Base-by-base conservation (phyloP, 2,113 vertebrate species). In the Nasalis larvatus region DNA sequence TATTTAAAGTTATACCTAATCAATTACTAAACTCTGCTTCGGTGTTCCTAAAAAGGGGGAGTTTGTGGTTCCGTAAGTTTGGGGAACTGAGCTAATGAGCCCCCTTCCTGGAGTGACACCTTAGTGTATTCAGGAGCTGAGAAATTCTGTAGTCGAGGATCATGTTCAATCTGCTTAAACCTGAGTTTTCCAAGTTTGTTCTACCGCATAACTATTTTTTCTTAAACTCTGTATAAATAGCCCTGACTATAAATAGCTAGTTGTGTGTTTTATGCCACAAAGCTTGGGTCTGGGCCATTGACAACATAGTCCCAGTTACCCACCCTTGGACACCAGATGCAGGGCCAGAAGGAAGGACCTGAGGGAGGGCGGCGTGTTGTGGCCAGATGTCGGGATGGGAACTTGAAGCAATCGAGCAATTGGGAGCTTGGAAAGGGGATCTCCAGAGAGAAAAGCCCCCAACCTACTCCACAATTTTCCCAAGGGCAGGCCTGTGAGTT, bases 221-320 rank as follows among this genome's bases (percentile, higher is more conserved):
- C 66, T 76, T 23, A 66, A 92, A 69, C 32, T 60, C 91, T 58
- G 35, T 89, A 81, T 94, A 89, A 95, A 97, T 68, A 35, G 32
- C 2, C 63, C 80, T 63, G 54, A 73, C 23, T 87, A 68, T 91
- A 87, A 94, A 86, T 63, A 82, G 47, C 56, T n/a, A 47, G 13
- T 35, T 49, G 27, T 82, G 73, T 94, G 89, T 76, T 95, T 80
- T 13, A 18, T 42, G n/a, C 73, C 66, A 35, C 35, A 42, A 37
- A 58, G 30, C 74, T 69, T 8, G 4, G 78, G 92, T 81, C 76
- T 32, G 52, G 58, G 66, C 66, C 89, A 49, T 3, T 13, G n/a
- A 92, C 42, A 76, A 17, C 73, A 76, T n/a, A 58, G 56, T 37
- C 27, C 9, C 56, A 66, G 7, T 68, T 66, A 60, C 74, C 18